Conservation (phyloP, 2,888 invertebrate species). For the Nymphalis polychloros region DNA sequence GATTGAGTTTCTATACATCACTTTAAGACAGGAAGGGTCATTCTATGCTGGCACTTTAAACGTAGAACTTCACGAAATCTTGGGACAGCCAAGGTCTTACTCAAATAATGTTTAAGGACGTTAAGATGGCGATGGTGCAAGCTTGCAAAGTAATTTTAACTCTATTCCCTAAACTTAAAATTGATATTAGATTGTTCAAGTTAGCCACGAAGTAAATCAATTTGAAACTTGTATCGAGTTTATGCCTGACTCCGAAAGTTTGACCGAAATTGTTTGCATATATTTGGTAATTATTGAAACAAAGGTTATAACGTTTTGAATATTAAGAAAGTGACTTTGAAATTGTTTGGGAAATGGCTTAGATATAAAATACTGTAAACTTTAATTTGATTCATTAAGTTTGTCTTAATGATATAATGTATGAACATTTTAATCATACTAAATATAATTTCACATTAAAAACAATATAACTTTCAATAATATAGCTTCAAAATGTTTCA, state of each 20-base stretch:
- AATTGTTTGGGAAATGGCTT: constrained; percentile 30
- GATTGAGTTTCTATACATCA: constrained; percentile 34
- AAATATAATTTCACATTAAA: no score
- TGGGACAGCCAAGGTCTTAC: constrained; percentile 51
- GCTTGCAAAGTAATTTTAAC: constrained; percentile 39
- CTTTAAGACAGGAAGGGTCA: constrained; percentile 43
- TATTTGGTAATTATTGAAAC: constrained; percentile 48
- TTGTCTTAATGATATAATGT: not conserved
- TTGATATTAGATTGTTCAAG: constrained; percentile 39
- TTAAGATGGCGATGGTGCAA: constrained; percentile 45
- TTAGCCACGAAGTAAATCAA: constrained; percentile 47
- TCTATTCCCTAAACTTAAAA: constrained; percentile 43
- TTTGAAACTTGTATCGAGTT: constrained; percentile 41
- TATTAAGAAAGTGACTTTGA: constrained; percentile 36
- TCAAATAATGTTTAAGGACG: constrained; percentile 56
- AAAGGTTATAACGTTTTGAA: constrained; percentile 40
- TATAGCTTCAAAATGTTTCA: no score
- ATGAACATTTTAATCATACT: not conserved
- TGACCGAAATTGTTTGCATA: constrained; percentile 43
- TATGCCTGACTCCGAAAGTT: constrained; percentile 41
- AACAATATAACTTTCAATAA: no score
- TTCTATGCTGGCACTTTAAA: constrained; percentile 45
- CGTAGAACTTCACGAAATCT: constrained; percentile 55
- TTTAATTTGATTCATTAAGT: not conserved
- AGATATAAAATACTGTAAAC: not conserved